Percentiles rank a stretch among this genome's conserved stretches.
Conservation (phyloP, 2,113 vertebrate genomes). For the Myiozetetes cayanensis region DNA sequence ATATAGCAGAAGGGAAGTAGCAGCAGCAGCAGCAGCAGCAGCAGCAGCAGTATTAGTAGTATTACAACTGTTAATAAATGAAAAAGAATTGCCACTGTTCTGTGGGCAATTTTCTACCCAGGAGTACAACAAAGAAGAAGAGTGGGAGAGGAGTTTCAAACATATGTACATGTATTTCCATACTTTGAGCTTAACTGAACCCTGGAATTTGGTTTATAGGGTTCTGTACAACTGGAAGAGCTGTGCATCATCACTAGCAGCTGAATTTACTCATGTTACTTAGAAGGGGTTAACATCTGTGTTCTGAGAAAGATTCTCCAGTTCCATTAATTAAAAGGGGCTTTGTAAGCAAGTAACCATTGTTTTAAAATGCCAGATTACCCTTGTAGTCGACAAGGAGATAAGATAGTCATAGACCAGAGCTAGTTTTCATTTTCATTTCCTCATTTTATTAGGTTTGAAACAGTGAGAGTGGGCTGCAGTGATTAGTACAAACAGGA, state of each 20-base stretch:
- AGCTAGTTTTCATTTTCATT: conserved; percentile 61
- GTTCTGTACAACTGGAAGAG: background rate
- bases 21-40: background rate
- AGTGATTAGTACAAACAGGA: conserved; percentile 61
- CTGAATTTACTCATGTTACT: background rate
- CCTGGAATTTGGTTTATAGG: background rate
- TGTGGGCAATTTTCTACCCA: background rate
- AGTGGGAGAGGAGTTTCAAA: background rate
- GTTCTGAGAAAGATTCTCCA: background rate
- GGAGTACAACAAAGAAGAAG: background rate
- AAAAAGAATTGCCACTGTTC: background rate
- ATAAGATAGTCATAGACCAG: conserved; percentile 53
- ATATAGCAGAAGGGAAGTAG: background rate
- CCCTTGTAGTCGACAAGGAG: conserved; percentile 14
- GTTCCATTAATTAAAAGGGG: conserved; percentile 29
- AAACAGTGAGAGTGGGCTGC: conserved; percentile 55
- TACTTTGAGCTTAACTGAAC: background rate
- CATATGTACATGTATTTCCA: background rate
- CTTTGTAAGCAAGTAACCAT: background rate
- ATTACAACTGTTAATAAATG: background rate
- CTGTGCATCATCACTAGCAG: background rate
- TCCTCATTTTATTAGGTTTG: conserved; percentile 63
- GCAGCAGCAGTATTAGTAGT: background rate
- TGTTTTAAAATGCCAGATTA: conserved; percentile 49
- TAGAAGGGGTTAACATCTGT: background rate